Percentiles rank a stretch among this genome's conserved stretches.
phyloP scores from a whole-genome alignment of 2,888 invertebrate genomes.

The Lepidocyrtoides sp. region DNA sequence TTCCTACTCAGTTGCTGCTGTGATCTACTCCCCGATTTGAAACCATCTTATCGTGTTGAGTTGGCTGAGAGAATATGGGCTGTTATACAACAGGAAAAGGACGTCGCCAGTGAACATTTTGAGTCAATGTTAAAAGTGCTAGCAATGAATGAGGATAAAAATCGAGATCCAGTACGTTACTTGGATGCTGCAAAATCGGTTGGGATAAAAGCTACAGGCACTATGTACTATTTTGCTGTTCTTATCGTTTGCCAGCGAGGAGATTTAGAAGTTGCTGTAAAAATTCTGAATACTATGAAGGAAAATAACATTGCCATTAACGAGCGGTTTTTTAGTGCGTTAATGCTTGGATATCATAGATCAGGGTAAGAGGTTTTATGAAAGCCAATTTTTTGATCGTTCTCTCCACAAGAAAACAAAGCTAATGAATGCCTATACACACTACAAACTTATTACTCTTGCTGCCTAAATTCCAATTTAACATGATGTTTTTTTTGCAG shows the following conservation, averaged over 20 bases:
- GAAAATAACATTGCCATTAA: constrained; percentile 58
- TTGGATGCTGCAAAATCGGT: constrained; percentile 50
- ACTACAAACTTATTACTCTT: neutral
- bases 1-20: constrained; percentile 74
- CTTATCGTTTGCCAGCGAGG: constrained; percentile 77
- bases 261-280: constrained; percentile 62
- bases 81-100: constrained; percentile 51
- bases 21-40: constrained; percentile 58
- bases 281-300: constrained; percentile 77
- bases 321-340: constrained; percentile 78
- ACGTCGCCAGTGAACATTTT: constrained; percentile 48
- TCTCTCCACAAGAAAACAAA: too few relatives aligned
- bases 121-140: constrained; percentile 74
- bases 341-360: constrained; percentile 78
- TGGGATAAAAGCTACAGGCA: constrained; percentile 24
- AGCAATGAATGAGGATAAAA: constrained; percentile 69
- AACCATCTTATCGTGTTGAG: constrained; percentile 22
- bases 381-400: too few relatives aligned
- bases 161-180: constrained; percentile 52
- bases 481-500: constrained; percentile 43
- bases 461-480: neutral
- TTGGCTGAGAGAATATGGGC: constrained; percentile 69
- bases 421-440: too few relatives aligned
- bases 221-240: constrained; percentile 72
- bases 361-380: constrained; percentile 74